phyloP scores from a whole-genome alignment of 2,888 invertebrate genomes.

The Drosophila cognata region DNA sequence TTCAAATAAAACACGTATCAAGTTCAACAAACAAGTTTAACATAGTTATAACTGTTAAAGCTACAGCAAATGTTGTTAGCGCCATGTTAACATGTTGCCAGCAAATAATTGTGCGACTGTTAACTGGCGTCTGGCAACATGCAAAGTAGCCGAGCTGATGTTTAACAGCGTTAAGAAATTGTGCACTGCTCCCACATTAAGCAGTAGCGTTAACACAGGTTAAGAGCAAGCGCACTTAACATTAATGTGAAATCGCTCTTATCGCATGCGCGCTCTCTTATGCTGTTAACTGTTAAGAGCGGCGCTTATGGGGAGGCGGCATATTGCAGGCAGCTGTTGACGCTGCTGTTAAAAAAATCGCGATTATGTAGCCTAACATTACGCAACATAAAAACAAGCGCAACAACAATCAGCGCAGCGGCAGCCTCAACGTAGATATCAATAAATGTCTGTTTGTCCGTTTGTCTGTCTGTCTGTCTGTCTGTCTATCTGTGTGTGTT shows the following conservation, averaged over 20 bases:
- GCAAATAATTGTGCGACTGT: conserved; percentile 9
- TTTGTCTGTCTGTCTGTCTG: not conserved
- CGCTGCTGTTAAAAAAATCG: conserved; percentile 61
- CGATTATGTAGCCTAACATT: conserved; percentile 81
- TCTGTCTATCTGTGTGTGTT: conserved; percentile 13
- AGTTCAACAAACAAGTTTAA: not conserved
- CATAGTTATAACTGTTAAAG: not conserved
- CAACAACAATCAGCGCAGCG: conserved; percentile 40
- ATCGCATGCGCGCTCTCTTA: conserved; percentile 31
- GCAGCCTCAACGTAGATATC: conserved; percentile 33
- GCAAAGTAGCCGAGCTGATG: not conserved
- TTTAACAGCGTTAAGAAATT: conserved; percentile 23
- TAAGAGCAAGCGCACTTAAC: conserved; percentile 25
- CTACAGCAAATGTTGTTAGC: conserved; percentile 4
- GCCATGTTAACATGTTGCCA: conserved; percentile 10
- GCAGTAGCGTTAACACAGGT: conserved; percentile 26
- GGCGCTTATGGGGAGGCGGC: conserved; percentile 23
- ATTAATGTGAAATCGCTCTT: not conserved
- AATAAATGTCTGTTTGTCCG: conserved; percentile 28
- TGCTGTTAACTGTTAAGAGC: conserved; percentile 56
- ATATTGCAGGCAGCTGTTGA: conserved; percentile 40
- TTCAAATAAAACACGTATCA: not conserved
- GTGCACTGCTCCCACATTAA: conserved; percentile 21
- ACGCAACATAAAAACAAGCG: conserved; percentile 72
- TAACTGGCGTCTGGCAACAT: conserved; percentile 15